A percentile compares a stretch with the other conserved stretches of the same genome.
phyloP scores from a whole-genome alignment of 2,888 invertebrate genomes.

The Noctua comes region DNA sequence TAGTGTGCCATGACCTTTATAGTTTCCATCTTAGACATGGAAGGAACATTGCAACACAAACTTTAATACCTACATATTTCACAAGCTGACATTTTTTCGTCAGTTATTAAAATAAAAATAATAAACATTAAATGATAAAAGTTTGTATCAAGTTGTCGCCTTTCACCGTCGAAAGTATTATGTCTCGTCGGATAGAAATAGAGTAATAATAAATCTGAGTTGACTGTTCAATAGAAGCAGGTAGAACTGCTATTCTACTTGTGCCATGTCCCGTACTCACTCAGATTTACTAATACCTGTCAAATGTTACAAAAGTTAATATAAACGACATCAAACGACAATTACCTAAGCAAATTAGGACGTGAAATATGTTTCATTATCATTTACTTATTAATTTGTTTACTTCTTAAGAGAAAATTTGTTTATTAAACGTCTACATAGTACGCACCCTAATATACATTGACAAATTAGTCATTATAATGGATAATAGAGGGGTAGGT shows the following conservation, averaged over 20 bases:
- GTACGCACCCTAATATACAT: neutral
- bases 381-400: neutral
- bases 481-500: neutral
- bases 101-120: neutral
- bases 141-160: neutral
- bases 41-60: neutral
- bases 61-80: neutral
- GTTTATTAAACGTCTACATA: neutral
- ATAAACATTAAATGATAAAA: neutral
- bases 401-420: conserved; percentile 12
- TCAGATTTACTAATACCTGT: neutral
- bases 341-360: neutral
- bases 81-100: neutral
- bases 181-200: neutral
- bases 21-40: neutral
- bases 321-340: neutral
- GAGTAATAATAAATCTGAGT: neutral
- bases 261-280: neutral
- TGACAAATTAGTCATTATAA: neutral
- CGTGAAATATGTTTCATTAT: neutral
- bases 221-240: no score
- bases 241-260: neutral
- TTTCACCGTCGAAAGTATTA: neutral
- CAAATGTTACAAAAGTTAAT: neutral
- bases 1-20: no score